Evolutionary conservation across 2,113 vertebrate species (phyloP), one percentile per base, ranked within the genome.

Genomic region (Salminus brasiliensis): DNA sequence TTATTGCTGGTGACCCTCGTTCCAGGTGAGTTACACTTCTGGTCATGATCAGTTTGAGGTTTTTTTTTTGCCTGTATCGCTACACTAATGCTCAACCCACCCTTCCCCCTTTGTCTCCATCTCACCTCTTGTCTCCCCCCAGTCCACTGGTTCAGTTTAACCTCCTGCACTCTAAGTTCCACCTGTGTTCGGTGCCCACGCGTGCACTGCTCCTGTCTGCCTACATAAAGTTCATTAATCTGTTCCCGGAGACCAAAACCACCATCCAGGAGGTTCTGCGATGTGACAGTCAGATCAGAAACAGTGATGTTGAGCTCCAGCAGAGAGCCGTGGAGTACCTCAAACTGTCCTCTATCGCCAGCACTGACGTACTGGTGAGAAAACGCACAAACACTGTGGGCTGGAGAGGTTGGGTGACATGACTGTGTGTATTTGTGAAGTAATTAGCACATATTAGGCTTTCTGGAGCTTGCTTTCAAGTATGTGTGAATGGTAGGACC

Each of bases 171-270:
- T 97, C 96, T 47, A 97, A 97, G 91, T 97, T 97, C 90, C 96
- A 97, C 78, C 88, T 97, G 88, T 97, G 96, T 85, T 97, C 96
- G 0, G 96, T 97, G 70, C 95, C 96, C 0, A 97, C 95, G 0
- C 93, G 96, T 0, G 96, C 96, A 29, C 92, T 97, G 74, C 94
- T 97, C 83, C 92, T 97, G 75, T 97, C 96, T 0, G 95, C 96
- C 80, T 97, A 97, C 85, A 97, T 97, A 91, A 97, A 97, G 87
- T 97, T 97, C 78, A 96, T 97, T 91, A 97, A 97, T 90, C 92
- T 97, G 81, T 97, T 97, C 88, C 96, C 96, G 0, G 96, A 97
- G 93, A 97, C 96, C 80, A 97, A 97, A 93, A 89, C 93, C 84
- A 97, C 96, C 82, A 97, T 97, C 89, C 96, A 97, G 73, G 96